Percentiles rank a stretch among this genome's conserved stretches.
These are phyloP conservation scores for Myripristis jacobus DNA, from an alignment of 2,797 vertebrate species.

Conservation along the genomic window DNA sequence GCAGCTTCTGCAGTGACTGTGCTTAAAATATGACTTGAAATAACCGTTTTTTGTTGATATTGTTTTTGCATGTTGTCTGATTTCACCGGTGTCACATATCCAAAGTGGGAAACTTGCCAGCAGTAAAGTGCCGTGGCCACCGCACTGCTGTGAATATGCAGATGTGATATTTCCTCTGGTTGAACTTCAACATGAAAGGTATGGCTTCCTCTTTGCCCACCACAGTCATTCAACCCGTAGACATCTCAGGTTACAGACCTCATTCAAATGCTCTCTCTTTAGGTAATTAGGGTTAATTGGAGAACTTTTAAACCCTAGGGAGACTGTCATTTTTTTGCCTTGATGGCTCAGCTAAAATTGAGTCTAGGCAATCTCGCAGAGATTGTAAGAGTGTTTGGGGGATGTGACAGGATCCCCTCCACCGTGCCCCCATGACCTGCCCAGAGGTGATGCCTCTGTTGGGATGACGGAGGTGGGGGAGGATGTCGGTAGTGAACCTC, in stretches of 20 bases:
- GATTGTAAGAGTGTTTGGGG: slow-evolving; percentile 37
- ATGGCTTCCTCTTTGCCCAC: slow-evolving; percentile 54
- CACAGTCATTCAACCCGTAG: slow-evolving; percentile 68
- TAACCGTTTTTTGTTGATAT: slow-evolving; percentile 1
- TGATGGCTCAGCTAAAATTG: slow-evolving; percentile 58
- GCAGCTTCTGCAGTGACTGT: slow-evolving; percentile 25
- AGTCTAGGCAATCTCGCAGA: slow-evolving; percentile 21
- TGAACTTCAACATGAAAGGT: slow-evolving; percentile 82
- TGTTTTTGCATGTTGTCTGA: background rate
- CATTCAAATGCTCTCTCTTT: slow-evolving; percentile 74
- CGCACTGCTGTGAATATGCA: slow-evolving; percentile 65
- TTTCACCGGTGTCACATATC: slow-evolving; percentile 2
- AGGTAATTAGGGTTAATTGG: slow-evolving; percentile 86
- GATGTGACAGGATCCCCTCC: slow-evolving; percentile 50
- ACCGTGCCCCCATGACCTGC: slow-evolving; percentile 64
- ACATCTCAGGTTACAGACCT: slow-evolving; percentile 81
- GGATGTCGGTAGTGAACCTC: background rate
- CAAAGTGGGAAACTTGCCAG: slow-evolving; percentile 7
- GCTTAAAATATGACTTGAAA: background rate
- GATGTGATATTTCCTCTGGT: slow-evolving; percentile 75
- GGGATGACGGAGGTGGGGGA: slow-evolving; percentile 20
- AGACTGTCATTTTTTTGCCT: slow-evolving; percentile 53
- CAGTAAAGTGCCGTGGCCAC: slow-evolving; percentile 29
- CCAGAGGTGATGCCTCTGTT: slow-evolving; percentile 66
- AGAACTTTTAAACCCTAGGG: slow-evolving; percentile 77